These are phyloP conservation scores for Telmatochromis brichardi DNA, from an alignment of 2,113 vertebrate genomes.

Conservation along the genomic window DNA sequence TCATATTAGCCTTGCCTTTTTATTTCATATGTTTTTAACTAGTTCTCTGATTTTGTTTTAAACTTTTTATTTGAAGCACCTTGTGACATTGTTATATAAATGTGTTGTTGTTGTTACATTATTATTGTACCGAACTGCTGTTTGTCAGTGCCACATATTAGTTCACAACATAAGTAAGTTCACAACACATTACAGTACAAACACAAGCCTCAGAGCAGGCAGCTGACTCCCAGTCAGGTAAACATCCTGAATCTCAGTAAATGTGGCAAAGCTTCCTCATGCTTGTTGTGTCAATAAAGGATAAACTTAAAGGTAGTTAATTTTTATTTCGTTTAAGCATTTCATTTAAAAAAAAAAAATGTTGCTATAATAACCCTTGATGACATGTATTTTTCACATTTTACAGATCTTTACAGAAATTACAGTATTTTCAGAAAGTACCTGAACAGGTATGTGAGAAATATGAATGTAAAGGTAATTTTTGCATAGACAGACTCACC, in stretches of 20 bases:
- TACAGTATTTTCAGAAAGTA: neutral
- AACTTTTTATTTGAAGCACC: neutral
- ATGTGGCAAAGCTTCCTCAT: neutral
- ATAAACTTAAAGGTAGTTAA: neutral
- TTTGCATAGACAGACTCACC: conserved; percentile 72
- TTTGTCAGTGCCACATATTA: neutral
- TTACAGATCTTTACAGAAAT: neutral
- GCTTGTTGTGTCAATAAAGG: neutral
- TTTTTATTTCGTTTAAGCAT: neutral
- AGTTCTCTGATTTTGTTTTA: neutral
- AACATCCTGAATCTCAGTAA: neutral
- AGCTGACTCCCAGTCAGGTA: neutral
- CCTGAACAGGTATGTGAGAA: neutral
- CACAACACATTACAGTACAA: neutral
- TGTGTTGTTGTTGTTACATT: neutral
- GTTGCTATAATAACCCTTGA: neutral
- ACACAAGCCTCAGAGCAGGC: neutral
- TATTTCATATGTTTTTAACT: neutral
- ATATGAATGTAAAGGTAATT: neutral
- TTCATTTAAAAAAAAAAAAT: accelerated
- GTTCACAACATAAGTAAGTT: neutral
- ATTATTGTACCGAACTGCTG: neutral
- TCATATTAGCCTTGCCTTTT: neutral
- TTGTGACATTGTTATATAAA: neutral
- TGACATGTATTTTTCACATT: neutral